A percentile compares a stretch with the other conserved stretches of the same genome.
phyloP scores from a whole-genome alignment of 92 coral and sea anemone genomes.

The Scolanthus callimorphus region DNA sequence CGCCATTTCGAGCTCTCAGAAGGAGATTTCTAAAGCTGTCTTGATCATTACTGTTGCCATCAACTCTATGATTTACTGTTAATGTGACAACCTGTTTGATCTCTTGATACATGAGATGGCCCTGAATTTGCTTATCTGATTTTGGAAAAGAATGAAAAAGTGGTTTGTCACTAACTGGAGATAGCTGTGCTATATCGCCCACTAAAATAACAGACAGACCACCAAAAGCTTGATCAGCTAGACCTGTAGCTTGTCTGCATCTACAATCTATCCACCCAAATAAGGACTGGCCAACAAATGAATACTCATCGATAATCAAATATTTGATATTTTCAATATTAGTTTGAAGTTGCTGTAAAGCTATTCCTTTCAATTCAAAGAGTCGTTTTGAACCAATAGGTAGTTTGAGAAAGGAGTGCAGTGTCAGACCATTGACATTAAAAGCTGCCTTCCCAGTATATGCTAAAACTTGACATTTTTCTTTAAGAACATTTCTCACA shows the following conservation, averaged over 20 bases:
- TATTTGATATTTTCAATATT: slow-evolving; percentile 45
- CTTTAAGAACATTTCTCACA: slow-evolving; percentile 2
- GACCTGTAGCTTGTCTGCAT: slow-evolving; percentile 56
- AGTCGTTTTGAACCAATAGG: slow-evolving; percentile 54
- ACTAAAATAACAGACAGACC: slow-evolving; percentile 52
- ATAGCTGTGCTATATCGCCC: slow-evolving; percentile 61
- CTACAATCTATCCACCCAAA: slow-evolving; percentile 28
- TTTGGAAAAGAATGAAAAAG: slow-evolving; percentile 43
- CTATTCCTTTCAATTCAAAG: slow-evolving; percentile 55
- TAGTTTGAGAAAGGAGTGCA: slow-evolving; percentile 46
- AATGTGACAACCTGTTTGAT: slow-evolving; percentile 57
- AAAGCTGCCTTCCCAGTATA: slow-evolving; percentile 57
- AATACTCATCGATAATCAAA: slow-evolving; percentile 58
- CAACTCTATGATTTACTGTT: slow-evolving; percentile 66
- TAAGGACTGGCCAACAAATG: slow-evolving; percentile 53
- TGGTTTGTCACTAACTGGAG: slow-evolving; percentile 69
- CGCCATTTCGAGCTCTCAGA: slow-evolving; percentile 53
- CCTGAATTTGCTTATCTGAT: slow-evolving; percentile 48
- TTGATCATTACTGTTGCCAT: slow-evolving; percentile 35
- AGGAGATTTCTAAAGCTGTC: slow-evolving; percentile 41
- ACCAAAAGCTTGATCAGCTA: slow-evolving; percentile 33
- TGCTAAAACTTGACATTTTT: slow-evolving; percentile 17
- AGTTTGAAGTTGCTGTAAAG: slow-evolving; percentile 55
- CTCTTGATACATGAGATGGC: slow-evolving; percentile 48
- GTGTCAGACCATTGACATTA: slow-evolving; percentile 47